phyloP scores from a whole-genome alignment of 2,888 invertebrate genomes.

The Cerastis rubricosa region DNA sequence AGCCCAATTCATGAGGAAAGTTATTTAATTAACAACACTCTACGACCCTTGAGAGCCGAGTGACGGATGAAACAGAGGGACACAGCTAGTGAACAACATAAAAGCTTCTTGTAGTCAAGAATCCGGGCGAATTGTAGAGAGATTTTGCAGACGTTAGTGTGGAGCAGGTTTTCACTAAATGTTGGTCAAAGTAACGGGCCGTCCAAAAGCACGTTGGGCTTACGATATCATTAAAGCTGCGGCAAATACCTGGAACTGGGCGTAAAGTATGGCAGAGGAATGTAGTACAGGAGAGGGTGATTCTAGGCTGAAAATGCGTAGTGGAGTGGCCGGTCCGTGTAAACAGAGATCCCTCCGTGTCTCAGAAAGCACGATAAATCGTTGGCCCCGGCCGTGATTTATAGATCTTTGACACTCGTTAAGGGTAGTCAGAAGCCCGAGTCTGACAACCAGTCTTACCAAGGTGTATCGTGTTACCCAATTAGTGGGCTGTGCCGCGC shows the following conservation, averaged over 20 bases:
- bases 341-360: background rate
- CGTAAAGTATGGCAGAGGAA: background rate
- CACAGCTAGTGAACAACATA: background rate
- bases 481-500: background rate
- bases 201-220: background rate
- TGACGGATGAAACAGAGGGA: background rate
- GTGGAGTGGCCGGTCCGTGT: background rate
- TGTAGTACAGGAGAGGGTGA: background rate
- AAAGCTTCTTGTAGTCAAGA: background rate
- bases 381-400: background rate
- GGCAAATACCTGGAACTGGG: background rate
- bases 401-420: background rate
- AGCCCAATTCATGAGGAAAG: background rate
- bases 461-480: background rate
- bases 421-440: background rate
- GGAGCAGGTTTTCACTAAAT: background rate
- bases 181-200: background rate
- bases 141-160: background rate
- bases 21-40: background rate
- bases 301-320: background rate
- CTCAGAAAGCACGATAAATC: background rate
- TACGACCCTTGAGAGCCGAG: background rate
- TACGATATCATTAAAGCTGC: background rate
- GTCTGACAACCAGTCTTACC: background rate
- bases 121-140: background rate